Conservation (phyloP, 2,113 vertebrate genomes). For the Tor tambroides region DNA sequence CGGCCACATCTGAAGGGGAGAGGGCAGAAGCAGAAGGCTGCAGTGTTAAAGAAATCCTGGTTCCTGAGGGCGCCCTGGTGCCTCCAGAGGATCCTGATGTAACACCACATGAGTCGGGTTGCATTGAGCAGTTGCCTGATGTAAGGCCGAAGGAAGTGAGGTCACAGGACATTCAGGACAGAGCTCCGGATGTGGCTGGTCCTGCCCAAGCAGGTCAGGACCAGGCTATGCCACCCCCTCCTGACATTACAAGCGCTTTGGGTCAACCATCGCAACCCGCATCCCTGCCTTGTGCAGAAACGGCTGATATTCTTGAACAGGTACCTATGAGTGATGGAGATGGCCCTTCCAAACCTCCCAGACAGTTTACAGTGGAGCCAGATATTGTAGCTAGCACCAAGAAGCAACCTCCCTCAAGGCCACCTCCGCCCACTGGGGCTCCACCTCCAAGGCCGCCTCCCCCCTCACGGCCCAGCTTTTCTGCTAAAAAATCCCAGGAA, state of each 20-base stretch:
- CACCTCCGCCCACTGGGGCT: conserved; percentile 83
- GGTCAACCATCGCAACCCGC: conserved; percentile 44
- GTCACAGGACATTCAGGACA: conserved; percentile 64
- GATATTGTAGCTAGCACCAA: conserved; percentile 99
- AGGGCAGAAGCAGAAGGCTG: not conserved
- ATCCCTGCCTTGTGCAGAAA: conserved; percentile 46
- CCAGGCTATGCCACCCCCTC: conserved; percentile 59
- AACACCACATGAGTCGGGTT: not conserved
- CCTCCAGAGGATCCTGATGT: not conserved
- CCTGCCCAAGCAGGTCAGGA: conserved; percentile 49
- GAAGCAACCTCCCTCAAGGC: conserved; percentile 87
- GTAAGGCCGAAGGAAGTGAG: conserved; percentile 72
- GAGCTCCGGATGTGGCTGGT: conserved; percentile 55
- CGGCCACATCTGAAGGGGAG: not conserved
- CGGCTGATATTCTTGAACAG: conserved; percentile 78
- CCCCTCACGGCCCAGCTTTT: conserved; percentile 84
- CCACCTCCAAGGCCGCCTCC: conserved; percentile 93
- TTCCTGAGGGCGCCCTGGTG: not conserved
- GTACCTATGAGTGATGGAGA: conserved; percentile 73
- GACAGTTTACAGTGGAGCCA: conserved; percentile 89
- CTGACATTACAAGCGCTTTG: conserved; percentile 76
- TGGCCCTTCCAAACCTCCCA: conserved; percentile 85
- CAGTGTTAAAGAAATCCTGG: not conserved
- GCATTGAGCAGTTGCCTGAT: conserved; percentile 39
- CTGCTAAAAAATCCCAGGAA: conserved; percentile 90